phyloP scores from a whole-genome alignment of 2,888 invertebrate species.

The Tenthredo livida region DNA sequence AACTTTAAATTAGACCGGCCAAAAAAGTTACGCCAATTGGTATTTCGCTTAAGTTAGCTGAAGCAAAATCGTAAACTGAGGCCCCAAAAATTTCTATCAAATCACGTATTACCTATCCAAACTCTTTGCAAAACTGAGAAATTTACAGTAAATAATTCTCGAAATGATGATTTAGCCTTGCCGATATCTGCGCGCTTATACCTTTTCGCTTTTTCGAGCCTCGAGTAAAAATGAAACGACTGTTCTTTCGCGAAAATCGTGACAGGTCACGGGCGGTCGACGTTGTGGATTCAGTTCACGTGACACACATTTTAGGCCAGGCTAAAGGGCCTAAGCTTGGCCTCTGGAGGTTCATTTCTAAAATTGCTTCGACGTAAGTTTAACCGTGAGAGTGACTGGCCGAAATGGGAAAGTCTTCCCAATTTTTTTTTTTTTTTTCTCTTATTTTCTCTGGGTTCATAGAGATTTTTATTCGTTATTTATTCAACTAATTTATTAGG shows the following conservation, averaged over 20 bases:
- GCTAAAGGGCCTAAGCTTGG: constrained; percentile 12
- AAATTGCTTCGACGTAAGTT: constrained; percentile 42
- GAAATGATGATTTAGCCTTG: not conserved
- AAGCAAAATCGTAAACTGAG: not conserved
- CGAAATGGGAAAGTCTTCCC: not conserved
- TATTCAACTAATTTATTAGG: not conserved
- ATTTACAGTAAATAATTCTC: not conserved
- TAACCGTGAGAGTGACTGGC: constrained; percentile 22
- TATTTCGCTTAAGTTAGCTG: not conserved
- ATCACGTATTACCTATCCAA: not conserved
- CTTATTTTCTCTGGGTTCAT: not conserved
- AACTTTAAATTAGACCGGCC: not conserved
- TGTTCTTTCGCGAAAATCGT: constrained; percentile 29
- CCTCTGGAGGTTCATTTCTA: constrained; percentile 35
- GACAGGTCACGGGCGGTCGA: constrained; percentile 18
- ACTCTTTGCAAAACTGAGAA: not conserved
- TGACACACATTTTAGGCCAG: constrained; percentile 2
- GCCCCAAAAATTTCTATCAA: not conserved
- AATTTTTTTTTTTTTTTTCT: not conserved
- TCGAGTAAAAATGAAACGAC: not conserved
- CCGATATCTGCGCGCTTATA: not conserved
- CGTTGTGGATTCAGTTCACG: constrained; percentile 25
- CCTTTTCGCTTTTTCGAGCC: not conserved
- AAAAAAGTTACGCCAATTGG: not conserved
- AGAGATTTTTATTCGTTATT: not conserved